Conservation (phyloP, 2,797 vertebrate genomes). For the Sebastes nivosus region DNA sequence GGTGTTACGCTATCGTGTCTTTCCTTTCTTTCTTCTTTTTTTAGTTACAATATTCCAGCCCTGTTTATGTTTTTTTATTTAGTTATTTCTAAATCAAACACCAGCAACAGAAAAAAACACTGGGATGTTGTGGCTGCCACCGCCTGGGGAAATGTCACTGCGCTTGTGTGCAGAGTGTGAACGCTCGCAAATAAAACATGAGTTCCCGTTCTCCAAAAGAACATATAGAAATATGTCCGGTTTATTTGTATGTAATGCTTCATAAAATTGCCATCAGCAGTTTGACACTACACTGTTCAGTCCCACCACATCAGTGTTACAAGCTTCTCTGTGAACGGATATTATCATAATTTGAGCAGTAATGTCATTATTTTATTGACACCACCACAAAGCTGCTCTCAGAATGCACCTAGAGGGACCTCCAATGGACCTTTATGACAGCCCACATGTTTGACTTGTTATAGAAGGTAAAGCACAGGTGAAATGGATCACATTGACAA, state of each 20-base stretch:
- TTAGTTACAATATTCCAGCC: neutral
- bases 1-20: neutral
- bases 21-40: neutral
- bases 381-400: neutral
- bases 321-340: neutral
- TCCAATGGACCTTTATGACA: neutral
- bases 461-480: neutral
- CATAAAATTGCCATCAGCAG: neutral
- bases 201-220: neutral
- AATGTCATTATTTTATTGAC: neutral
- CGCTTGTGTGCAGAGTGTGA: slow-evolving; percentile 3
- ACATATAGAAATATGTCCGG: neutral
- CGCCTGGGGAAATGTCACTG: slow-evolving; percentile 41
- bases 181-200: neutral
- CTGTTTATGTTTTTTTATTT: no score
- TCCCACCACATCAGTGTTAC: neutral
- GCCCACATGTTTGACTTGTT: neutral
- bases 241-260: neutral
- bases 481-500: neutral
- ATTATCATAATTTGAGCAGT: neutral
- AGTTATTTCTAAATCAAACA: slow-evolving; percentile 12
- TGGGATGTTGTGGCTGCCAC: neutral
- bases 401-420: neutral
- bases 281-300: neutral
- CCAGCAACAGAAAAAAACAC: neutral